Conservation (phyloP, 2,797 vertebrate species). For the Etheostoma perlongum region DNA sequence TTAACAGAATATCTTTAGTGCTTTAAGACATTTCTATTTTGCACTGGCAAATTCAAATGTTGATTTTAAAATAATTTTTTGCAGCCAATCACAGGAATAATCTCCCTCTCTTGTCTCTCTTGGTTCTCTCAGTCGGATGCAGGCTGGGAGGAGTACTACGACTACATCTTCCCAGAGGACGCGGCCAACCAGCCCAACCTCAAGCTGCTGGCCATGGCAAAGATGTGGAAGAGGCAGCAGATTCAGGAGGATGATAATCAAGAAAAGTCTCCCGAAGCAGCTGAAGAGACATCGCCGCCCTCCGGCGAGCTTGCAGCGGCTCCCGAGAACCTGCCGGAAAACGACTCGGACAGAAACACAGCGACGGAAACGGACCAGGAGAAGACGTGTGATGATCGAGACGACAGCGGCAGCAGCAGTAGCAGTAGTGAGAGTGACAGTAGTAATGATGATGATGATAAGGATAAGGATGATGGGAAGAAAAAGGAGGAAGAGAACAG, state of each 20-base stretch:
- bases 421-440: slow-evolving; percentile 20
- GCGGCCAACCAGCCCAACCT: slow-evolving; percentile 98
- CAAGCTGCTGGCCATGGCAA: slow-evolving; percentile 97
- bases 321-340: slow-evolving; percentile 24
- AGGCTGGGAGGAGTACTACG: slow-evolving; percentile 98
- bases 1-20: neutral
- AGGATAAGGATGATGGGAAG: slow-evolving; percentile 21
- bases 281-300: neutral
- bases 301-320: neutral
- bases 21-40: neutral
- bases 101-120: neutral
- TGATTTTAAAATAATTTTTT: neutral
- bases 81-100: neutral
- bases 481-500: slow-evolving; percentile 16
- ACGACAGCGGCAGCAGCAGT: slow-evolving; percentile 50
- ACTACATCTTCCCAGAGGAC: slow-evolving; percentile 99
- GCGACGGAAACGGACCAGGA: neutral
- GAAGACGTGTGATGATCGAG: slow-evolving; percentile 54
- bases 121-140: slow-evolving; percentile 89
- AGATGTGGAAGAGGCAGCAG: slow-evolving; percentile 98
- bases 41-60: neutral
- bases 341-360: slow-evolving; percentile 27
- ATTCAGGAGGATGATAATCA: slow-evolving; percentile 65
- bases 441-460: slow-evolving; percentile 37
- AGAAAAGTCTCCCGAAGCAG: neutral